Conservation (phyloP, 2,113 vertebrate genomes). For the Petaurus breviceps region DNA sequence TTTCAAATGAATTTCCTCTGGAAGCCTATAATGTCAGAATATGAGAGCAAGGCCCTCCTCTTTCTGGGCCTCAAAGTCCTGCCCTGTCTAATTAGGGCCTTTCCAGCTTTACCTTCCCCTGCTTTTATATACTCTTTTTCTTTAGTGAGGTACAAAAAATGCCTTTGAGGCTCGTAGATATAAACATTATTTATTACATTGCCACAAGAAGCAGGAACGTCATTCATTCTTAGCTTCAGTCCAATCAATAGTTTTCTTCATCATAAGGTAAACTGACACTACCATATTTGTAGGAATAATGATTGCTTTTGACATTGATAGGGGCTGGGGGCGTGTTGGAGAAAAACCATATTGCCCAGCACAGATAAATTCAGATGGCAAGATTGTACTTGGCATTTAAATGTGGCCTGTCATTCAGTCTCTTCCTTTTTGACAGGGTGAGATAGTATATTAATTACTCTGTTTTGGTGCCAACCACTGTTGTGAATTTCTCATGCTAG, state of each 20-base stretch:
- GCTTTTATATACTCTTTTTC: background rate
- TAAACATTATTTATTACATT: background rate
- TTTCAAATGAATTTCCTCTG: background rate
- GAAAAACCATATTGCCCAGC: background rate
- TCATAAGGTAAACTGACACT: background rate
- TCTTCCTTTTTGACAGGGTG: background rate
- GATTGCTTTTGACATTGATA: background rate
- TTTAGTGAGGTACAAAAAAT: background rate
- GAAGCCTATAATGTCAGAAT: background rate
- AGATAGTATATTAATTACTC: slow-evolving; percentile 2
- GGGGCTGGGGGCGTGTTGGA: background rate
- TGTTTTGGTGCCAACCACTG: background rate
- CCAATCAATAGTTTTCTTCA: background rate
- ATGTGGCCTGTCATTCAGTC: background rate
- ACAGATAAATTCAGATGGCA: background rate
- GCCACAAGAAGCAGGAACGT: background rate
- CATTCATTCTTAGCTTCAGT: background rate
- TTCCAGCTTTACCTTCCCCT: background rate
- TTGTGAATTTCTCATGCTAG: background rate
- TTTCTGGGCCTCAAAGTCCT: background rate
- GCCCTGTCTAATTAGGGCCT: background rate
- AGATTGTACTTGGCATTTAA: background rate
- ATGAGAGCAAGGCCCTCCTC: background rate
- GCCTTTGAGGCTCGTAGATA: background rate
- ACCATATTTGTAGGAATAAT: background rate